Base-by-base conservation (phyloP, 2,113 vertebrate genomes). In the Hydrochoerus hydrochaeris region DNA sequence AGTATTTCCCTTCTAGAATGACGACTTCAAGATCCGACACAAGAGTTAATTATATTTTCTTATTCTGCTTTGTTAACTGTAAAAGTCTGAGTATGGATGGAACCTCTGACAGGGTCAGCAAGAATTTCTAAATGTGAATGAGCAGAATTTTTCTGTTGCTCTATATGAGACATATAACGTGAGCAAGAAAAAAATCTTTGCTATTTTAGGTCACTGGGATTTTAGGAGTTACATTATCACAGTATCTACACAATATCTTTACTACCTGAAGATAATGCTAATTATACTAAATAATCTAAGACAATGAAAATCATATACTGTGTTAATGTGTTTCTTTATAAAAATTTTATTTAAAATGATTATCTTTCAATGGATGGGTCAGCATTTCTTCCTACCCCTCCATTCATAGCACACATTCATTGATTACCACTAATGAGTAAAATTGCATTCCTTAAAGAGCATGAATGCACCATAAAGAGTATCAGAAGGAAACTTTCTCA, bases 401-500 rank as follows among this genome's bases (percentile, higher is more conserved):
- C 35, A 32, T 38, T 85, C 69, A 77, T 35, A 69, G 3, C 82
- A 58, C 26, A 8, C 20, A 78, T 63, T 63, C 58, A 57, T 41
- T 77, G 24, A 90, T 62, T 44, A 44, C 60, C 58, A 57, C 30
- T 90, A 75, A 44, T 62, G 28, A 16, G 85, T 92, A 92, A 62
- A 83, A 81, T 38, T 85, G 26, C 41, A 92, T 62, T 90, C 60
- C 65, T 96, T 83, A 83, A 62, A 54, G 38, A 94, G 10, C 49
- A 78, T 19, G 1, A 88, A 73, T 13, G 85, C 54, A 88, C 28
- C 30, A 80, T 49, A 62, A 28, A 94, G 49, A 30, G 14, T 60
- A 73, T 67, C 90, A 95, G 62, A 90, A 85, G 28, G 14, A 4
- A 91, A 73, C 9, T 52, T 22, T 73, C 57, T 57, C 16, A 84